Conservation (phyloP, 1,140 invertebrate species). For the Drosophila miranda region DNA sequence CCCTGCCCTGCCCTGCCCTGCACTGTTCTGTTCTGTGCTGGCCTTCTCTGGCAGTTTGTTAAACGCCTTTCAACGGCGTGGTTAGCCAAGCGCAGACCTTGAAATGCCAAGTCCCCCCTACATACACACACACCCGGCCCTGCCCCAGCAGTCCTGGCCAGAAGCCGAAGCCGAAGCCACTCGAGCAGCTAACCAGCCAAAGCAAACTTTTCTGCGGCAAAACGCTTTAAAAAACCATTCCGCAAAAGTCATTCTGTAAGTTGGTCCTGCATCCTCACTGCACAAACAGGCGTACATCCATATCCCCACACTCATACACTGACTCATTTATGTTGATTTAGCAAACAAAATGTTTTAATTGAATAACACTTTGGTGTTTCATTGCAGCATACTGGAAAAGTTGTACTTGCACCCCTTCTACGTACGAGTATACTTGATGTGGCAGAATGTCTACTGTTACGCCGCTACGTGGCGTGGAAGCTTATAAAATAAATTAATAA, state of each 20-base stretch:
- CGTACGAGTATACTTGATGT: slow-evolving; percentile 14
- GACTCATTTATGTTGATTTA: slow-evolving; percentile 61
- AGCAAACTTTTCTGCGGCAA: slow-evolving; percentile 65
- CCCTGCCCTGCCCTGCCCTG: slow-evolving; percentile 1
- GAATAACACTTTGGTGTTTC: slow-evolving; percentile 55
- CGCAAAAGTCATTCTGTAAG: slow-evolving; percentile 69
- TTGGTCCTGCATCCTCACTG: slow-evolving; percentile 29
- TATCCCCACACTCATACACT: slow-evolving; percentile 15
- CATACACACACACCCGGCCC: neutral
- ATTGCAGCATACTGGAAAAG: slow-evolving; percentile 27
- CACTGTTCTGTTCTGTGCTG: no score
- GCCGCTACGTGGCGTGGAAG: neutral
- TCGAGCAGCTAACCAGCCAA: slow-evolving; percentile 58
- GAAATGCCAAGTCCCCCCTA: slow-evolving; percentile 48
- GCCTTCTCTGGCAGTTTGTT: slow-evolving; percentile 62
- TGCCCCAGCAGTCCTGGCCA: slow-evolving; percentile 21
- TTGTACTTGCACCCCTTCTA: slow-evolving; percentile 16
- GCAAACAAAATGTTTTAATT: slow-evolving; percentile 78
- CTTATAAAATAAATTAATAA: slow-evolving; percentile 18
- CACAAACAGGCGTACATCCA: neutral
- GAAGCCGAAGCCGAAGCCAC: slow-evolving; percentile 42
- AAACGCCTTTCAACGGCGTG: slow-evolving; percentile 78
- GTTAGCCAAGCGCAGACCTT: slow-evolving; percentile 77
- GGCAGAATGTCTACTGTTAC: neutral
- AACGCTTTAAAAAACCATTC: slow-evolving; percentile 60